Base-by-base conservation (phyloP, 2,888 invertebrate species). In the Spilarctia lutea region DNA sequence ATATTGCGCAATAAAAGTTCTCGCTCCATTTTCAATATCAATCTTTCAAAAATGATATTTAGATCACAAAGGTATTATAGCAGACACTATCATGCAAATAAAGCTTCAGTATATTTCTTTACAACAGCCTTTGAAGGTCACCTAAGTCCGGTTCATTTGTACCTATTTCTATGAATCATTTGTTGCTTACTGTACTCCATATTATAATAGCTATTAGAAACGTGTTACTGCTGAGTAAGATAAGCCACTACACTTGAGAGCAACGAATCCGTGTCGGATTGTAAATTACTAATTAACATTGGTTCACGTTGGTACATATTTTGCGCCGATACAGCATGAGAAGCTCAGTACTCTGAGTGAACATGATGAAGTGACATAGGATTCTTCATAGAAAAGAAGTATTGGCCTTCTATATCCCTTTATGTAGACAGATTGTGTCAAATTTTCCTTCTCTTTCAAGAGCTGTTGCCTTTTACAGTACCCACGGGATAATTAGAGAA, bases 41-140 rank as follows among this genome's bases (percentile, higher is more conserved):
- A 13, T 3, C 3, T 0, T 39, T 60, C 16, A 60, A 11, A 10
- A 56, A 11, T 68, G 3, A 11, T 42, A 39, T 18, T 20, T 30
- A 69, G 13, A 60, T 0, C n/a, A 39, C 35, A 52, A 52, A 69
- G 35, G 56, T 16, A 1, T 13, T 35, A 18, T 52, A 69, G n/a
- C n/a, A 6, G 48, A 6, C 35, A 56, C 18, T 39, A 35, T 3
- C 3, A 13, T 18, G 10, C 63, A n/a, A 30, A 8, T 39, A 56
- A 56, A 35, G 8, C 30, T 42, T 30, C 24, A 13, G 20, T 45
- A 65, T 71, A 65, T 33, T 30, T n/a, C 18, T 27, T 27, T 63
- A 3, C 39, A n/a, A 33, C 16, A 42, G 48, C n/a, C 27, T n/a
- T 42, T 70, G 75, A 70, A 75, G 75, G 75, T 63, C 72, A 60